phyloP scores from a whole-genome alignment of 2,888 invertebrate genomes.

The Octonoba sinensis region DNA sequence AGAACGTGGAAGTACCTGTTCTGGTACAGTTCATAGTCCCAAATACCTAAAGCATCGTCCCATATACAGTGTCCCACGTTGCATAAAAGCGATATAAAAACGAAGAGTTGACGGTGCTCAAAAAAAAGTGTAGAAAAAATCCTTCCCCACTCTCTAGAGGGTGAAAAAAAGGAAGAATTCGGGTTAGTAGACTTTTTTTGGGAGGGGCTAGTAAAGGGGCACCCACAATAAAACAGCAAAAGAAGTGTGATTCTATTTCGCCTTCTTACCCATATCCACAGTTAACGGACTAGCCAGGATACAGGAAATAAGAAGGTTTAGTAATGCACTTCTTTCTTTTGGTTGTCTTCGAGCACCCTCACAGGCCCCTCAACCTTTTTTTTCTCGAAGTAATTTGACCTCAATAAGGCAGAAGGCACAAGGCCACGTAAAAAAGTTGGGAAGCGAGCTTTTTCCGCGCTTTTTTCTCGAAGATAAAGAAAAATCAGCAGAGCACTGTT shows the following conservation, averaged over 20 bases:
- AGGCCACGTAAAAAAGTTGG: slow-evolving; percentile 7
- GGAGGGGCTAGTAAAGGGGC: not conserved
- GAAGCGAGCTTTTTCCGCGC: not conserved
- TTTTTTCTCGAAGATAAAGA: slow-evolving; percentile 1
- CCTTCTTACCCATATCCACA: slow-evolving; percentile 1
- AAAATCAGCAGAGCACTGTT: not conserved
- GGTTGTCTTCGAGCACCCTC: not conserved
- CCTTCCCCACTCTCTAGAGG: slow-evolving; percentile 7
- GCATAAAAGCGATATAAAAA: not conserved
- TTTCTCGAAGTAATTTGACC: slow-evolving; percentile 22
- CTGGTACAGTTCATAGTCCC: slow-evolving; percentile 4
- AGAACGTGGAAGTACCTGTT: slow-evolving; percentile 15
- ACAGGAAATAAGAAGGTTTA: slow-evolving; percentile 18
- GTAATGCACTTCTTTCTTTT: slow-evolving; percentile 2
- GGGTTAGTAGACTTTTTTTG: slow-evolving; percentile 11
- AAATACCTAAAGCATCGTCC: not conserved
- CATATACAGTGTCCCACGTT: too few relatives aligned
- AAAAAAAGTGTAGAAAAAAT: not conserved
- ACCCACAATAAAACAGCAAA: not conserved
- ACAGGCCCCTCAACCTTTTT: slow-evolving; percentile 5
- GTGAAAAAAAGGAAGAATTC: slow-evolving; percentile 3
- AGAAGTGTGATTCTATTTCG: slow-evolving; percentile 1
- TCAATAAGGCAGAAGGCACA: slow-evolving; percentile 4
- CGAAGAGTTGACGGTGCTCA: not conserved
- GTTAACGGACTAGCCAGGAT: not conserved